These are phyloP conservation scores for Pediacus dermestoides DNA, from an alignment of 2,888 invertebrate genomes.

Conservation along the genomic window DNA sequence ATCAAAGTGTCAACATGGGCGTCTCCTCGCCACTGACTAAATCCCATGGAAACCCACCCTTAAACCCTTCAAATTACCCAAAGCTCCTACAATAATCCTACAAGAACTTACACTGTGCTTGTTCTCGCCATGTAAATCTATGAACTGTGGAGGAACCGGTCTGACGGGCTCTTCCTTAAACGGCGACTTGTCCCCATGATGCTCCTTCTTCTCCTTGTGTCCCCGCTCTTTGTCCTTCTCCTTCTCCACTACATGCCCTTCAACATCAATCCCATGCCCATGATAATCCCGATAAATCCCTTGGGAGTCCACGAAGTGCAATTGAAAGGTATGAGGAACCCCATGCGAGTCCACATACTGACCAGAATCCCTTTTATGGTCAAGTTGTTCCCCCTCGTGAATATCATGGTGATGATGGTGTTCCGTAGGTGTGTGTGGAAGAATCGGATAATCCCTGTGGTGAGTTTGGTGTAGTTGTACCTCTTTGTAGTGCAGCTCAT, in stretches of 20 bases:
- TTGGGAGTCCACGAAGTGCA: conserved; percentile 48
- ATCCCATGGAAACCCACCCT: too few species aligned
- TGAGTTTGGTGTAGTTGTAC: conserved; percentile 14
- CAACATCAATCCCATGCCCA: conserved; percentile 40
- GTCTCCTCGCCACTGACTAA: too few species aligned
- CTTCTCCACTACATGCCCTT: conserved; percentile 17
- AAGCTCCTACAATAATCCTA: too few species aligned
- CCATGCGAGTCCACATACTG: conserved; percentile 47
- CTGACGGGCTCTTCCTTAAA: conserved; percentile 27
- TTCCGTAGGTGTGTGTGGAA: conserved; percentile 30
- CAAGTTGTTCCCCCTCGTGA: conserved; percentile 21
- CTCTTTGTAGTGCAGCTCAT: conserved; percentile 8
- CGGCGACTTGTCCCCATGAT: conserved; percentile 31
- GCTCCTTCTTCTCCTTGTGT: conserved; percentile 21
- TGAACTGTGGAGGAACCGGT: conserved; percentile 46
- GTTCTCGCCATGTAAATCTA: conserved; percentile 46
- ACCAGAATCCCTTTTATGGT: conserved; percentile 37
- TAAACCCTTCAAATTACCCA: too few species aligned
- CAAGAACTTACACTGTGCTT: conserved; percentile 46
- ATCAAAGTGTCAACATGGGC: too few species aligned
- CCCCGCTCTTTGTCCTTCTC: conserved; percentile 23
- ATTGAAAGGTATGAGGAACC: conserved; percentile 43
- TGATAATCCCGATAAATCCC: conserved; percentile 46
- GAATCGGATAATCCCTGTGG: conserved; percentile 42
- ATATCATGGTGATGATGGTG: conserved; percentile 33